These are phyloP conservation scores for Acleris cristana DNA, from an alignment of 2,888 invertebrate species.

Conservation along the genomic window DNA sequence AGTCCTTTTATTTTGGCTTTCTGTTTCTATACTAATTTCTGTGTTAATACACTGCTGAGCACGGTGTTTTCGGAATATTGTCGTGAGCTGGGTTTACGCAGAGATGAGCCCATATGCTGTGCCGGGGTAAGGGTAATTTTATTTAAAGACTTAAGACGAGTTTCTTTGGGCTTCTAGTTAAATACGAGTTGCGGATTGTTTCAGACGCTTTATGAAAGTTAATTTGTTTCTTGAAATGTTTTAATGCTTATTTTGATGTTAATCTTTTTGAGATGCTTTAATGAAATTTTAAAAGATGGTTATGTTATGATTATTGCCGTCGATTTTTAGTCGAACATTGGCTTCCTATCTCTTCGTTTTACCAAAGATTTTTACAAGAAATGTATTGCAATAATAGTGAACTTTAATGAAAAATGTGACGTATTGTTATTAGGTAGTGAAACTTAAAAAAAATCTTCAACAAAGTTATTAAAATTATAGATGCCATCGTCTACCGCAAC, in stretches of 20 bases:
- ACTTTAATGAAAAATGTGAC: too few species aligned
- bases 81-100: conserved; percentile 26
- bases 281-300: too few species aligned
- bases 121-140: conserved; percentile 42
- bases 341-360: too few species aligned
- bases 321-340: too few species aligned
- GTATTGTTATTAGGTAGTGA: neutral
- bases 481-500: conserved; percentile 9
- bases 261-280: neutral
- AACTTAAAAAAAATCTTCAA: conserved; percentile 26
- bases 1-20: conserved; percentile 4
- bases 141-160: conserved; percentile 52
- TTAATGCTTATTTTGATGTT: neutral
- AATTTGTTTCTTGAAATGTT: conserved; percentile 35
- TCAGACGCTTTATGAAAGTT: conserved; percentile 49
- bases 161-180: conserved; percentile 45
- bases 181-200: conserved; percentile 47
- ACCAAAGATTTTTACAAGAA: too few species aligned
- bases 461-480: conserved; percentile 11
- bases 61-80: conserved; percentile 30
- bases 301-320: too few species aligned
- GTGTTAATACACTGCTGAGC: conserved; percentile 37
- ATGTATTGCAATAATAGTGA: too few species aligned
- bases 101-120: conserved; percentile 38
- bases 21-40: conserved; percentile 32